Percentiles rank a stretch among this genome's conserved stretches.
Evolutionary conservation across 2,888 invertebrate genomes (phyloP).

Genomic region (Nematopogon swammerdamellus): DNA sequence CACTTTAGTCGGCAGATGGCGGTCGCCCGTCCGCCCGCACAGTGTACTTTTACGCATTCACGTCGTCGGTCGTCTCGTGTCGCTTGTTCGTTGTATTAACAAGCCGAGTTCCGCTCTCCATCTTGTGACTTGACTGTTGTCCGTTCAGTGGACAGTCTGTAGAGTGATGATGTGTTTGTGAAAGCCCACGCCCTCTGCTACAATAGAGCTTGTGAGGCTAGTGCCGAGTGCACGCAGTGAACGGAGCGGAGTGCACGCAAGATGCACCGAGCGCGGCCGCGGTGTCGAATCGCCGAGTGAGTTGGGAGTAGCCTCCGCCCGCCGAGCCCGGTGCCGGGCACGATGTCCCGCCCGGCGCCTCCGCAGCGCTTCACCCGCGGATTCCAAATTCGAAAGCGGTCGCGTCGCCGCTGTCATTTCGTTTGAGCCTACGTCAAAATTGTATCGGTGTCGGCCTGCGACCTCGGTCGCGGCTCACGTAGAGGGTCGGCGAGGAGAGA

Average conservation of each 20-base stretch:
- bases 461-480: not conserved
- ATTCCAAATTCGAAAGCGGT: constrained; percentile 58
- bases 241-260: not conserved
- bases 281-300: not conserved
- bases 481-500: constrained; percentile 40
- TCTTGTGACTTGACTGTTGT: not conserved
- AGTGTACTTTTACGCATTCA: not conserved
- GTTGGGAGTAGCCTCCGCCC: not conserved
- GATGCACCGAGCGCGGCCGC: not conserved
- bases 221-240: not conserved
- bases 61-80: not conserved
- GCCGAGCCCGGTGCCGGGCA: not conserved
- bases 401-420: constrained; percentile 55
- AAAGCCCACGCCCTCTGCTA: not conserved
- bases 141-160: not conserved
- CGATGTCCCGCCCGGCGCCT: not conserved
- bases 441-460: constrained; percentile 37
- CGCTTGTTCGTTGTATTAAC: not conserved
- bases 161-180: not conserved
- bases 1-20: not conserved
- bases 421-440: constrained; percentile 56
- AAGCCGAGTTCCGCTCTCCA: not conserved
- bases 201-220: not conserved
- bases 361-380: constrained; percentile 40
- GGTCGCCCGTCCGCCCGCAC: not conserved